Evolutionary conservation across 1,140 invertebrate species (phyloP), one percentile per base, ranked within the genome.

Genomic region (Lasioglossum albipes): DNA sequence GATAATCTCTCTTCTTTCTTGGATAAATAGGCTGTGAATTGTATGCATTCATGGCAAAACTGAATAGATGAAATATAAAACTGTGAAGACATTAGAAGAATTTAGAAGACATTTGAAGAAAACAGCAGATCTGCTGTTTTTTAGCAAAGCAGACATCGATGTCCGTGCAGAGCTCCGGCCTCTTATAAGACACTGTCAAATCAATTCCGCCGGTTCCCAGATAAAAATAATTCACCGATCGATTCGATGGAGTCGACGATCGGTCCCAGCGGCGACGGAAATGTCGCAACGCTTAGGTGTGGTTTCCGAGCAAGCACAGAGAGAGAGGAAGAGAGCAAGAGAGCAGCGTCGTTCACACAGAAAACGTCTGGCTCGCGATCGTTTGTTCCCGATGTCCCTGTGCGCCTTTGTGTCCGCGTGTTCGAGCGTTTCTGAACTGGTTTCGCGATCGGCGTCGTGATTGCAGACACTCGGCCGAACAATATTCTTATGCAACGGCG

Each of bases 391-490:
- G 20, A n/a, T n/a, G 57, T 9, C 18, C 7, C 5, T 54, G 52
- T 16, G 52, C 5, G 52, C 18, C 16, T 16, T 5, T 54, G 16
- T 16, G 52, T 20, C 3, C 18, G 16, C 18, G 52, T 54, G 52
- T 18, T 9, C 16, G 52, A 54, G 52, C 52, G 13, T 67, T 18
- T 27, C 57, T 70, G 79, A 81, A 81, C 79, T 81, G 74, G 79
- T 81, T 81, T 81, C 74, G 74, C 74, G 79, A 81, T 81, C 62
- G 62, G 36, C 49, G 45, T 65, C 54, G 66, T 69, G 79, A 81
- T 81, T 70, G 61, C 65, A 70, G n/a, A 10, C 59, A 70, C 61
- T 62, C 52, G 36, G 20, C 9, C n/a, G 73, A 64, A 76, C 79
- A 45, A 81, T 76, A 76, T 81, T 79, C 77, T 79, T 79, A 73